phyloP scores from a whole-genome alignment of 2,113 vertebrate species.

The Poeciliopsis turrubarensis region DNA sequence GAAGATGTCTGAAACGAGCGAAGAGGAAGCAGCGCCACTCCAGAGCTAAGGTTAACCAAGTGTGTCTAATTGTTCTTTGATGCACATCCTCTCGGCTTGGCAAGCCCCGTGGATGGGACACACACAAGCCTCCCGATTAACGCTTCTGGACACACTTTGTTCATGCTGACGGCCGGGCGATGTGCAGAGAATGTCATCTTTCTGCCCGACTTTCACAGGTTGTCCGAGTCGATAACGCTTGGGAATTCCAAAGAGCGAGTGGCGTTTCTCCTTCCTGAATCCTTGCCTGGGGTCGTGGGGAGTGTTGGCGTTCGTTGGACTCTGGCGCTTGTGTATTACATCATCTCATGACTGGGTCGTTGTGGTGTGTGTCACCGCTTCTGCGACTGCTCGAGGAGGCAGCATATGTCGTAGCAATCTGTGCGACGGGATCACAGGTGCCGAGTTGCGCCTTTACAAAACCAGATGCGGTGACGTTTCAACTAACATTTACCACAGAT shows the following conservation, averaged over 20 bases:
- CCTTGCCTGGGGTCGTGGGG: conserved; percentile 35
- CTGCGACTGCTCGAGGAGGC: conserved; percentile 21
- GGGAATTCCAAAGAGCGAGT: conserved; percentile 41
- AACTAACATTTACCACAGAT: not conserved
- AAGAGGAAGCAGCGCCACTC: not conserved
- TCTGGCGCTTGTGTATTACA: conserved; percentile 38
- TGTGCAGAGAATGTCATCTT: conserved; percentile 21
- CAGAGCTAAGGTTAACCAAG: conserved; percentile 36
- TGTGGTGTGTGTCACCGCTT: conserved; percentile 35
- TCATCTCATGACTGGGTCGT: conserved; percentile 44
- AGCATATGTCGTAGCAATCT: conserved; percentile 24
- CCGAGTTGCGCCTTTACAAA: conserved; percentile 16
- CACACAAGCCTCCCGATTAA: conserved; percentile 15
- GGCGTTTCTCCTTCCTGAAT: conserved; percentile 61
- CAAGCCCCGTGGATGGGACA: not conserved
- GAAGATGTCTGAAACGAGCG: conserved; percentile 21
- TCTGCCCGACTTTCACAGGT: conserved; percentile 35
- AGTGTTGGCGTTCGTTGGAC: conserved; percentile 20
- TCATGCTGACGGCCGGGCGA: conserved; percentile 18
- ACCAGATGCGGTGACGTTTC: conserved; percentile 19
- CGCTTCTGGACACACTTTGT: conserved; percentile 6
- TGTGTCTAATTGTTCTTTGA: conserved; percentile 50
- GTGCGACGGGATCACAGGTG: conserved; percentile 26
- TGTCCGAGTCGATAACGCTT: conserved; percentile 47
- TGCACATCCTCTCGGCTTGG: conserved; percentile 18